Evolutionary conservation across 2,797 vertebrate genomes (phyloP).

Genomic region (Spinus olivaceus): DNA sequence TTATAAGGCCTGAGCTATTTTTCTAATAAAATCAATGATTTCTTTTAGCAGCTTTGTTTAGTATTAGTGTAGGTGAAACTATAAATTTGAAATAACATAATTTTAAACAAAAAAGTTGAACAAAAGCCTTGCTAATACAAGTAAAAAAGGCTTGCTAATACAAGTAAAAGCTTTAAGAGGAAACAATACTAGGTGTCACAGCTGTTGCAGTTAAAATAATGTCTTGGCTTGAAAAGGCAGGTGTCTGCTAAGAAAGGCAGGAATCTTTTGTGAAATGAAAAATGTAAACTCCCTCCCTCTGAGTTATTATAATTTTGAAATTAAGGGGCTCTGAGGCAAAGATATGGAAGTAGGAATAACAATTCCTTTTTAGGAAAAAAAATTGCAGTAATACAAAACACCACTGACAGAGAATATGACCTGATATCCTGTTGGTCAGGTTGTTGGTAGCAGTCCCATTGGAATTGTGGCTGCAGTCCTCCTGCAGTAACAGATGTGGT

Average conservation of each 20-base stretch:
- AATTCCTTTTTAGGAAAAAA: not conserved
- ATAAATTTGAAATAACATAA: not conserved
- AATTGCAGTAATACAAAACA: not conserved
- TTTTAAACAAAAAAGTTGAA: not conserved
- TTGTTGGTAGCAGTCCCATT: not conserved
- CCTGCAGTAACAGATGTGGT: not conserved
- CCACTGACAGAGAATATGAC: not conserved
- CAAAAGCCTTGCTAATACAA: not conserved
- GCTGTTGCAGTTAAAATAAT: not conserved
- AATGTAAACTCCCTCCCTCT: not conserved
- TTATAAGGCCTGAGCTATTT: not conserved
- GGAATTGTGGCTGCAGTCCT: not conserved
- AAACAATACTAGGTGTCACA: not conserved
- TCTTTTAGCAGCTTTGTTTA: not conserved
- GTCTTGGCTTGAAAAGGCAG: not conserved
- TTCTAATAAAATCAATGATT: not conserved
- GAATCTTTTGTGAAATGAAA: not conserved
- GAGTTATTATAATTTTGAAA: not conserved
- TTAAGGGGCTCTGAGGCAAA: not conserved
- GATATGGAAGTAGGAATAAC: not conserved
- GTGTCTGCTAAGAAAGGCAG: not conserved
- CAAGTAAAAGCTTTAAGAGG: not conserved
- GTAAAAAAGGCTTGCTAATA: not conserved
- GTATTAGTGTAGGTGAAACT: not conserved
- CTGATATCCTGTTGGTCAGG: not conserved